These are phyloP conservation scores for Ceuthmochares aereus DNA, from an alignment of 2,113 vertebrate species.

Conservation along the genomic window DNA sequence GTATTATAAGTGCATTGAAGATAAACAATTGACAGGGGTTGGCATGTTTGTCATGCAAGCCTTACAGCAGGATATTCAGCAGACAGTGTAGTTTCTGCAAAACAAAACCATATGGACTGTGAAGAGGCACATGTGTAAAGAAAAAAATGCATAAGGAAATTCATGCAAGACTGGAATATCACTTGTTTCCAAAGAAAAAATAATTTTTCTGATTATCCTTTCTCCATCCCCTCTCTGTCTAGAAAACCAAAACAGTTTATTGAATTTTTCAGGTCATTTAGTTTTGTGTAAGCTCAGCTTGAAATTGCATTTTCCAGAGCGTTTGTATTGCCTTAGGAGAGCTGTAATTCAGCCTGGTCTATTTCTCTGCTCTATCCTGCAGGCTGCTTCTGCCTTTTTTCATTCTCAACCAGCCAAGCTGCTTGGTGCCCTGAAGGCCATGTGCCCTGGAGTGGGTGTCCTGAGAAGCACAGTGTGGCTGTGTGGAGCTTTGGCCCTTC, in stretches of 20 bases:
- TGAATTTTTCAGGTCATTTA: slow-evolving; percentile 67
- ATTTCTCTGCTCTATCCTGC: background rate
- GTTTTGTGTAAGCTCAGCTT: slow-evolving; percentile 40
- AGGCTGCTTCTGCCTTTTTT: background rate
- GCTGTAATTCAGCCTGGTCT: slow-evolving; percentile 25
- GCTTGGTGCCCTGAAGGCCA: background rate
- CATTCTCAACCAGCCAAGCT: background rate
- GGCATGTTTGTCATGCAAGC: background rate
- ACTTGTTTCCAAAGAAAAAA: background rate
- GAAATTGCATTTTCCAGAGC: slow-evolving; percentile 47
- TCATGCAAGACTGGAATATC: background rate
- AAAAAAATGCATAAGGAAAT: background rate
- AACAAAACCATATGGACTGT: background rate
- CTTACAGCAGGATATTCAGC: background rate
- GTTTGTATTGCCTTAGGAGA: slow-evolving; percentile 31
- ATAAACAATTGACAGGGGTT: background rate
- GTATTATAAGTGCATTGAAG: background rate
- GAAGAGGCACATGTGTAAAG: background rate
- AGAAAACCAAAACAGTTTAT: slow-evolving; percentile 50
- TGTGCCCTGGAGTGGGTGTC: background rate
- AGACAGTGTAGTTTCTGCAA: background rate
- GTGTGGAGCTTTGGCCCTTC: background rate
- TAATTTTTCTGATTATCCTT: slow-evolving; percentile 24
- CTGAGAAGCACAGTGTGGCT: background rate
- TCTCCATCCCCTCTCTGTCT: background rate